These are phyloP conservation scores for Lysandra bellargus DNA, from an alignment of 2,888 invertebrate species.

Conservation along the genomic window DNA sequence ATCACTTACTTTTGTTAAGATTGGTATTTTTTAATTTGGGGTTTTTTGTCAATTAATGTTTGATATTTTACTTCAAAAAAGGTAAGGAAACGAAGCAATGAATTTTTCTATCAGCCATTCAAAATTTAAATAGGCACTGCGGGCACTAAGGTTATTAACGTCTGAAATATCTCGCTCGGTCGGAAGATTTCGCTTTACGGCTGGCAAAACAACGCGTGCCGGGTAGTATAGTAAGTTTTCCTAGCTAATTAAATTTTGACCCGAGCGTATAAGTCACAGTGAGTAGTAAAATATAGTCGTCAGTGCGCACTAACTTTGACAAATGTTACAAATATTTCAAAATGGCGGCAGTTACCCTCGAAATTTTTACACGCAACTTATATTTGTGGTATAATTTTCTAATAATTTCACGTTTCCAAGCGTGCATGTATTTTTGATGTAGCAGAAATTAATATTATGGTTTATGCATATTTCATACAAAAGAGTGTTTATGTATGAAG, in stretches of 20 bases:
- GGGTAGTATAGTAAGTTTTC: background rate
- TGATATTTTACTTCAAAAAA: too few species aligned
- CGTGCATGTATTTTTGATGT: conserved; percentile 30
- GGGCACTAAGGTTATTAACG: too few species aligned
- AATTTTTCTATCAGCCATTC: too few species aligned
- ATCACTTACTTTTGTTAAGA: too few species aligned
- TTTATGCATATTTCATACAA: conserved; percentile 27
- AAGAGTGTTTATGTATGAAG: background rate
- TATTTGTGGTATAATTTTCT: conserved; percentile 36
- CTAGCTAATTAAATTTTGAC: background rate
- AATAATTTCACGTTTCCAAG: conserved; percentile 37
- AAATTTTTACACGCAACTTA: conserved; percentile 53
- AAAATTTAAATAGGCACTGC: too few species aligned
- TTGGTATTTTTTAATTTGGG: too few species aligned
- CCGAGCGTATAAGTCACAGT: background rate
- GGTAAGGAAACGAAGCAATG: too few species aligned
- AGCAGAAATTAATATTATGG: conserved; percentile 24
- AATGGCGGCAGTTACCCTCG: conserved; percentile 50
- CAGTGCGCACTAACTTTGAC: conserved; percentile 50
- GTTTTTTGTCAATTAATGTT: too few species aligned
- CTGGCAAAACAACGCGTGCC: too few species aligned
- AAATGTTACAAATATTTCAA: conserved; percentile 68
- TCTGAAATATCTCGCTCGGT: too few species aligned
- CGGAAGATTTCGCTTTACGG: too few species aligned
- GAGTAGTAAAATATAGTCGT: conserved; percentile 1